These are phyloP conservation scores for Drosophila acutilabella DNA, from an alignment of 2,888 invertebrate species.

Conservation along the genomic window DNA sequence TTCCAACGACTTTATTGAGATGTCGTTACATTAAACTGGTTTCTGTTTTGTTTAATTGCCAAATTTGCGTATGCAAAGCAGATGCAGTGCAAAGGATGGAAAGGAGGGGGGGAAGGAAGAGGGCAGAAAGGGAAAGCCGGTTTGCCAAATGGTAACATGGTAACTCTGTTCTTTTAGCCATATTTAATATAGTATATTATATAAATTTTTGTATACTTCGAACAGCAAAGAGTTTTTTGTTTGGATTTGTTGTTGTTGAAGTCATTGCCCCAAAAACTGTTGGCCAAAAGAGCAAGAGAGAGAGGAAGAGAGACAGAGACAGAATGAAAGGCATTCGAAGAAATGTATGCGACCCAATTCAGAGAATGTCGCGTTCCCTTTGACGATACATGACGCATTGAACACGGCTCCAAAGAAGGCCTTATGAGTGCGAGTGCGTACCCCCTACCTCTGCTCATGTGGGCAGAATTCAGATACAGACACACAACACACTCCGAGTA, in stretches of 20 bases:
- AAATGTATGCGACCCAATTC: conserved; percentile 75
- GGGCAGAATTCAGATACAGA: conserved; percentile 18
- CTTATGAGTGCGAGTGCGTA: conserved; percentile 15
- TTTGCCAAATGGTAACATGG: conserved; percentile 34
- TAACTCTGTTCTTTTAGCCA: conserved; percentile 28
- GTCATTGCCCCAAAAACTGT: conserved; percentile 78
- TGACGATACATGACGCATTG: conserved; percentile 51
- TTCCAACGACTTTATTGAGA: conserved; percentile 43
- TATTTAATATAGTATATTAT: conserved; percentile 28
- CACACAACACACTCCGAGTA: conserved; percentile 36
- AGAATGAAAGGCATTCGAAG: conserved; percentile 33
- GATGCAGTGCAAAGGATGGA: conserved; percentile 34
- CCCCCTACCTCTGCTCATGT: too few species aligned
- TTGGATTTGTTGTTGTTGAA: conserved; percentile 36
- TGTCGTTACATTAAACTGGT: conserved; percentile 68
- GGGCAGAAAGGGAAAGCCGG: conserved; percentile 20
- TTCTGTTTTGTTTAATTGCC: conserved; percentile 51
- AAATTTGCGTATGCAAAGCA: conserved; percentile 19
- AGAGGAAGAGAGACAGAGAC: background rate
- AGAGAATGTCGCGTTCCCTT: conserved; percentile 45
- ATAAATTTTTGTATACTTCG: conserved; percentile 28
- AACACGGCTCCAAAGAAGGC: conserved; percentile 15
- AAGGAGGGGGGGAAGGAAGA: background rate
- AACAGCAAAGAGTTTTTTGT: conserved; percentile 25
- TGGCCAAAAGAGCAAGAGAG: conserved; percentile 59